These are phyloP conservation scores for Lithophane leautieri DNA, from an alignment of 2,888 invertebrate genomes.

Conservation along the genomic window DNA sequence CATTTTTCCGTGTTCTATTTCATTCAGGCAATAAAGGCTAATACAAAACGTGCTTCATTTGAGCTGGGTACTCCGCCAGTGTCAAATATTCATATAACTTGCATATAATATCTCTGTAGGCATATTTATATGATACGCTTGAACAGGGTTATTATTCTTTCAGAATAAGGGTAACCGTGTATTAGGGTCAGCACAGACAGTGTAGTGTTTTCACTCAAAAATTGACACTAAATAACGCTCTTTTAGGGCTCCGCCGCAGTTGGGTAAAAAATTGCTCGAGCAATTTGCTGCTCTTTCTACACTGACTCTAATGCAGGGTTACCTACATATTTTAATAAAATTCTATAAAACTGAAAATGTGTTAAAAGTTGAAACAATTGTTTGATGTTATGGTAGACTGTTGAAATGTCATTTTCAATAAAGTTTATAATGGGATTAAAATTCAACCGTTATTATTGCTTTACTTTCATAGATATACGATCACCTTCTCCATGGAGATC, in stretches of 20 bases:
- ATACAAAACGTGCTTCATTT: constrained; percentile 68
- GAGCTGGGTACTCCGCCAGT: constrained; percentile 23
- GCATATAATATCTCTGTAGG: constrained; percentile 23
- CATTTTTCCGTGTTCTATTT: constrained; percentile 51
- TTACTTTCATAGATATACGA: neutral
- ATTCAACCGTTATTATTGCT: no score
- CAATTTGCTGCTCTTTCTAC: neutral
- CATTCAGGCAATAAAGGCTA: constrained; percentile 52
- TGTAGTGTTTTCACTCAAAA: neutral
- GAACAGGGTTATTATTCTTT: constrained; percentile 16
- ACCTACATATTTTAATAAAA: no score
- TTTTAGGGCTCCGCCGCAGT: neutral
- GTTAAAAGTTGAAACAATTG: constrained; percentile 30
- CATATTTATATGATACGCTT: constrained; percentile 24
- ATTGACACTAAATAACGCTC: neutral
- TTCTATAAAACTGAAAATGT: no score
- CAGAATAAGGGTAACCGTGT: neutral
- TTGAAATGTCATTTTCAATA: constrained; percentile 8
- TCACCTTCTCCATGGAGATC: no score
- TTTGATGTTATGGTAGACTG: constrained; percentile 12
- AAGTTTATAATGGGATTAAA: neutral
- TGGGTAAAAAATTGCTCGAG: neutral
- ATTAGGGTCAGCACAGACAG: neutral
- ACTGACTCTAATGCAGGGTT: neutral
- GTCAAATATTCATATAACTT: constrained; percentile 54